These are phyloP conservation scores for Eulemur coronatus DNA, from an alignment of 2,797 vertebrate genomes.

Conservation along the genomic window DNA sequence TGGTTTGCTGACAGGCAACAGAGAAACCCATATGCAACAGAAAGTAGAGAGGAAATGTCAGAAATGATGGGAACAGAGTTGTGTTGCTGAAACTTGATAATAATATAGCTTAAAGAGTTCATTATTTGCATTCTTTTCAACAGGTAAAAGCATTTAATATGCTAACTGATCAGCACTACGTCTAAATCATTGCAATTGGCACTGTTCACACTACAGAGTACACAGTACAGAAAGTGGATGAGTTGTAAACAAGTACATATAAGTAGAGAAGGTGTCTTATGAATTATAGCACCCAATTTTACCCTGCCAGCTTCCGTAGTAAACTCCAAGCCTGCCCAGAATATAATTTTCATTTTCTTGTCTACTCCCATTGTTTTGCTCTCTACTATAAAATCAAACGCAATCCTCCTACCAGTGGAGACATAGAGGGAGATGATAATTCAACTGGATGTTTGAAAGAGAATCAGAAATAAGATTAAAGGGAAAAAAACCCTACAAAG, in stretches of 20 bases:
- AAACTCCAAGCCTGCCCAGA: not conserved
- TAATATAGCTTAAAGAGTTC: not conserved
- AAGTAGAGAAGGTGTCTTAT: not conserved
- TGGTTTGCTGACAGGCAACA: not conserved
- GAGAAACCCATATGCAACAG: not conserved
- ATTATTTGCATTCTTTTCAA: not conserved
- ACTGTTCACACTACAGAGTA: not conserved
- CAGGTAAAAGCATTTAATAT: not conserved
- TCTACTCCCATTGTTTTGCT: not conserved
- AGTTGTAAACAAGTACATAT: not conserved
- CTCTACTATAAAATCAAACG: not conserved
- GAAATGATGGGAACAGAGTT: not conserved
- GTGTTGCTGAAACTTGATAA: not conserved
- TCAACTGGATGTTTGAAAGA: conserved; percentile 38
- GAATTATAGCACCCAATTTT: not conserved
- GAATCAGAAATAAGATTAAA: conserved; percentile 52
- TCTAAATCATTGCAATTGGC: not conserved
- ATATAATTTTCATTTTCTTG: not conserved
- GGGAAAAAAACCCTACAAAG: not conserved
- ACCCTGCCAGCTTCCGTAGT: not conserved
- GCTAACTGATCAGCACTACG: not conserved
- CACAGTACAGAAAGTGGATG: not conserved
- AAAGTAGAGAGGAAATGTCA: not conserved
- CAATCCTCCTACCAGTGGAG: not conserved
- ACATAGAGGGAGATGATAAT: not conserved